A percentile compares a stretch with the other conserved stretches of the same genome.
These are phyloP conservation scores for Alethe diademata DNA, from an alignment of 2,113 vertebrate genomes.

Conservation along the genomic window DNA sequence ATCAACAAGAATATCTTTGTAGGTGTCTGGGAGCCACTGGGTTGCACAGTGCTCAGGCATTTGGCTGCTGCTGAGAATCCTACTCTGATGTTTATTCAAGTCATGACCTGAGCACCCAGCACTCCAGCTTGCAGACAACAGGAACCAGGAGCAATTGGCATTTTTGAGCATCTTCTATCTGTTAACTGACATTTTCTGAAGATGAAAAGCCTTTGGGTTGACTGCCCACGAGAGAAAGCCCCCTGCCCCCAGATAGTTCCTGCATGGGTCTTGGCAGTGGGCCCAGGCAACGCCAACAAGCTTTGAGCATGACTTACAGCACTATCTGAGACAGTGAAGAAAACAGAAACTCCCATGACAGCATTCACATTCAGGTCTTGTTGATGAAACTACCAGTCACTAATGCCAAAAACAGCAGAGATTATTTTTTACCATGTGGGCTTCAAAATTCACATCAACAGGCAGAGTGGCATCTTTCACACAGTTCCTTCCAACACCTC, in stretches of 20 bases:
- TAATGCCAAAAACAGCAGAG: conserved; percentile 14
- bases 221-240: background rate
- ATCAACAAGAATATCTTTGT: background rate
- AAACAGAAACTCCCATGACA: conserved; percentile 23
- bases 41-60: background rate
- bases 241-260: background rate
- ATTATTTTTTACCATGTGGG: background rate
- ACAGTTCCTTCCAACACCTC: background rate
- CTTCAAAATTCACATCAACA: conserved; percentile 9
- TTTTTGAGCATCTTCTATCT: conserved; percentile 10
- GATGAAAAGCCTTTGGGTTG: conserved; percentile 9
- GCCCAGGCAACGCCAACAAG: background rate
- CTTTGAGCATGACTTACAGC: background rate
- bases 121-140: background rate
- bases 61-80: background rate
- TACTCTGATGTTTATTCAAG: background rate
- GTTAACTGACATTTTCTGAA: conserved; percentile 24
- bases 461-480: background rate
- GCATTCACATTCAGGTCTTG: conserved; percentile 17
- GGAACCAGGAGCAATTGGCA: background rate
- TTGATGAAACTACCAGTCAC: conserved; percentile 23
- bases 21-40: background rate
- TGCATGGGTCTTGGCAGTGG: background rate
- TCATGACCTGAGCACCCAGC: background rate
- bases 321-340: background rate